Percentiles rank a stretch among this genome's conserved stretches.
phyloP scores from a whole-genome alignment of 2,113 vertebrate species.

The Chionis minor region DNA sequence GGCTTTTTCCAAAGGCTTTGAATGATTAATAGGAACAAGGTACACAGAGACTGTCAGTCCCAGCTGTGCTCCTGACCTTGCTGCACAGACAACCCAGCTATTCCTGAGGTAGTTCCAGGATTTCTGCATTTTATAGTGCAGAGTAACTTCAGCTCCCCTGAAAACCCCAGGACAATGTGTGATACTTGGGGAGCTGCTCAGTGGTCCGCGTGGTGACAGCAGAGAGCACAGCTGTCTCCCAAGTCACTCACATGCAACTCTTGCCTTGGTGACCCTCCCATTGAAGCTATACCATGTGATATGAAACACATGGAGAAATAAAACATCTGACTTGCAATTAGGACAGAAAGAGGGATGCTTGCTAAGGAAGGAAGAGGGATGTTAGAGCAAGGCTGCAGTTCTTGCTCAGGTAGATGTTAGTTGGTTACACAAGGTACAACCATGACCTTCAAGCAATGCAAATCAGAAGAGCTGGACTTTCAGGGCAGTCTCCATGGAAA shows the following conservation, averaged over 20 bases:
- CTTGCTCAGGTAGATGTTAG: not conserved
- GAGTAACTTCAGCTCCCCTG: not conserved
- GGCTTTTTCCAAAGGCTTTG: not conserved
- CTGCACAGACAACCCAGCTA: not conserved
- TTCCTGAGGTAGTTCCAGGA: not conserved
- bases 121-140: not conserved
- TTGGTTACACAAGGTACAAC: not conserved
- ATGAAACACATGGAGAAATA: not conserved
- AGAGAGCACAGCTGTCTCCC: not conserved
- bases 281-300: not conserved
- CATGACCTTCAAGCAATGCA: not conserved
- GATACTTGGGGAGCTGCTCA: not conserved
- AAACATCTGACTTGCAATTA: not conserved
- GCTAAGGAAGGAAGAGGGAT: not conserved
- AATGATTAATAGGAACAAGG: not conserved
- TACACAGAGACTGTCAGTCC: not conserved
- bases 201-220: not conserved
- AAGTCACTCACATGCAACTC: not conserved
- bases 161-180: not conserved
- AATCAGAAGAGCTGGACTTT: not conserved
- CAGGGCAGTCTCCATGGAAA: not conserved
- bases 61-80: not conserved
- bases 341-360: not conserved
- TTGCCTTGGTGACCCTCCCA: fast-evolving
- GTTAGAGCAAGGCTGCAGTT: not conserved